These are phyloP conservation scores for Plecotus auritus DNA, from an alignment of 2,113 vertebrate species.

Conservation along the genomic window DNA sequence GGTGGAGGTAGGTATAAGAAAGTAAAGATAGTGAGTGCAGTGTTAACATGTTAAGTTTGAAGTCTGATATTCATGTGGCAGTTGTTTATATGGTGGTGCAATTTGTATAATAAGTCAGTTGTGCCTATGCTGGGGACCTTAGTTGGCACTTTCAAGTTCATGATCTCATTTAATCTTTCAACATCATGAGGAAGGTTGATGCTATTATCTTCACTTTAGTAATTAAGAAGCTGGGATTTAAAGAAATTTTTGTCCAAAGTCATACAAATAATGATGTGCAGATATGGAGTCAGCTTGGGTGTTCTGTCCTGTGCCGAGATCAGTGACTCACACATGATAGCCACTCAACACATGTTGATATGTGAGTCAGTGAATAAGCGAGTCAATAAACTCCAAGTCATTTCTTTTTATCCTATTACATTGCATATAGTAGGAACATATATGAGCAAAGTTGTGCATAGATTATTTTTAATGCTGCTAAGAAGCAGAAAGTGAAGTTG, in stretches of 20 bases:
- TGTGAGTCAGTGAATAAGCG: not conserved
- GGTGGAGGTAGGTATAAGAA: not conserved
- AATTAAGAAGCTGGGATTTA: not conserved
- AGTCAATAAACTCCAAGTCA: not conserved
- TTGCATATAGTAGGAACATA: not conserved
- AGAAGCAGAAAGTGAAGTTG: not conserved
- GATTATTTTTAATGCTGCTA: not conserved
- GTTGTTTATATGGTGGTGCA: not conserved
- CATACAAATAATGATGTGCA: not conserved
- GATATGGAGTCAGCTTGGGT: not conserved
- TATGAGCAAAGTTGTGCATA: not conserved
- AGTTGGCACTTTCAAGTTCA: not conserved
- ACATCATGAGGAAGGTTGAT: not conserved
- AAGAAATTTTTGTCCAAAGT: not conserved
- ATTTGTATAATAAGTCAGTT: not conserved
- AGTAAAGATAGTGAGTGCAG: not conserved
- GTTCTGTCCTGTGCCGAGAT: not conserved
- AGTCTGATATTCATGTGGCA: not conserved
- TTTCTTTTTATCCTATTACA: not conserved
- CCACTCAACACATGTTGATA: not conserved
- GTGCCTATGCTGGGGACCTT: not conserved
- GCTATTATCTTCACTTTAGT: not conserved
- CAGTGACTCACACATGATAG: not conserved
- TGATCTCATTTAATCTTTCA: not conserved
- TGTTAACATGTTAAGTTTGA: not conserved